Evolutionary conservation across 2,113 vertebrate genomes (phyloP).

Genomic region (Geothlypis trichas): DNA sequence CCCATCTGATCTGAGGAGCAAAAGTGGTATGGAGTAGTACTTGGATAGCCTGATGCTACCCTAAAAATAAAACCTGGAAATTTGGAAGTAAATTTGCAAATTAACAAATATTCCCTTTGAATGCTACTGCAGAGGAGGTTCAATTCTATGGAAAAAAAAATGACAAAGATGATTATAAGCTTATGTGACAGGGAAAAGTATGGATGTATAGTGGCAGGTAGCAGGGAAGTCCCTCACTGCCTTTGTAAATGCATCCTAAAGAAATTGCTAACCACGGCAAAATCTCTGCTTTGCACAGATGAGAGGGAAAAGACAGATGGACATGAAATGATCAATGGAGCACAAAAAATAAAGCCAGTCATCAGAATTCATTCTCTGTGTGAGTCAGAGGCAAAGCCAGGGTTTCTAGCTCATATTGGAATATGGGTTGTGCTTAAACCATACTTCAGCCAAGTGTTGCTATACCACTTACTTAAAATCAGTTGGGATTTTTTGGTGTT

Average conservation of each 20-base stretch:
- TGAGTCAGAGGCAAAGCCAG: neutral
- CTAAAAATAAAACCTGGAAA: neutral
- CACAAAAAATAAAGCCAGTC: neutral
- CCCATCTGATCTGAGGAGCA: neutral
- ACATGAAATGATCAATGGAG: neutral
- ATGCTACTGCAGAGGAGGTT: neutral
- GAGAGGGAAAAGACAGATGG: neutral
- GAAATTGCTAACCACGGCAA: neutral
- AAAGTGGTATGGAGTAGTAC: neutral
- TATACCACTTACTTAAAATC: neutral
- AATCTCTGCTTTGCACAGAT: neutral
- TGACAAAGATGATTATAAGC: neutral
- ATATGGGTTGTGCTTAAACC: neutral
- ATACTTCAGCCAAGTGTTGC: neutral
- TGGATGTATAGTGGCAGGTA: neutral
- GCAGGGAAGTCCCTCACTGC: neutral
- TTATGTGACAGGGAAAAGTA: neutral
- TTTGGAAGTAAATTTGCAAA: neutral
- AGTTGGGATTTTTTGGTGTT: no score
- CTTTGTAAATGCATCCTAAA: neutral
- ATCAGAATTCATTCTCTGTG: neutral
- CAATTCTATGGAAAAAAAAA: neutral
- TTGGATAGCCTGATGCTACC: neutral
- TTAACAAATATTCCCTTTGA: neutral
- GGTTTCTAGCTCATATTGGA: neutral